phyloP scores from a whole-genome alignment of 2,888 invertebrate species.

The Myopa testacea region DNA sequence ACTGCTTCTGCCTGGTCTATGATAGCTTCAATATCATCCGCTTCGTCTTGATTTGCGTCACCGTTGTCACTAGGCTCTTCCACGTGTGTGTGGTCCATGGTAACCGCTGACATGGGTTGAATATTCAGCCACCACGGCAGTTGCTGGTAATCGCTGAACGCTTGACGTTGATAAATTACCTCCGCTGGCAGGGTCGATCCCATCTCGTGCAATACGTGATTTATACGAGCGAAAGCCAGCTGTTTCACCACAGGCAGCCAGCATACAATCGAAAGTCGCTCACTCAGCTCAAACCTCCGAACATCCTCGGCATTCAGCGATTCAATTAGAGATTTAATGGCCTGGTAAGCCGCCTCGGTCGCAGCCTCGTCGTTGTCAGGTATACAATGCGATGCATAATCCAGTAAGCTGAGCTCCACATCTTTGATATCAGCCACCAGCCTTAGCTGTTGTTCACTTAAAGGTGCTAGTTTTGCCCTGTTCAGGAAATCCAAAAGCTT shows the following conservation, averaged over 20 bases:
- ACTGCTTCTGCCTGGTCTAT: slow-evolving; percentile 50
- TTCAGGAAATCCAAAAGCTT: slow-evolving; percentile 71
- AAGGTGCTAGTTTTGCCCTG: slow-evolving; percentile 69
- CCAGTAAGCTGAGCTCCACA: slow-evolving; percentile 56
- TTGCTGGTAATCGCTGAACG: slow-evolving; percentile 51
- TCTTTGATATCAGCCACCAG: slow-evolving; percentile 46
- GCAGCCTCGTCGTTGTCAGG: slow-evolving; percentile 51
- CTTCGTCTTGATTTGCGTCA: not conserved
- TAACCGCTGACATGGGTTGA: slow-evolving; percentile 50
- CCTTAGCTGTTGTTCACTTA: slow-evolving; percentile 40
- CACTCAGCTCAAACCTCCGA: slow-evolving; percentile 38
- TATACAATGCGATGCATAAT: slow-evolving; percentile 53
- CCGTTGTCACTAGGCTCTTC: slow-evolving; percentile 9
- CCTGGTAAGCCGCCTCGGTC: slow-evolving; percentile 55
- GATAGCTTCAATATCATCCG: slow-evolving; percentile 44
- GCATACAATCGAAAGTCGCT: slow-evolving; percentile 48
- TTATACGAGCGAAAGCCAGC: slow-evolving; percentile 54
- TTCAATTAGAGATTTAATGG: slow-evolving; percentile 55
- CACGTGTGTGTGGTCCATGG: slow-evolving; percentile 43
- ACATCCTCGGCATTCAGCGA: slow-evolving; percentile 48
- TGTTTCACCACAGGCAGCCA: slow-evolving; percentile 59
- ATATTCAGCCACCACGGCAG: slow-evolving; percentile 61
- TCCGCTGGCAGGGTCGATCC: slow-evolving; percentile 47
- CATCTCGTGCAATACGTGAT: slow-evolving; percentile 42
- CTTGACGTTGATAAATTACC: slow-evolving; percentile 59